Conservation (phyloP, 2,113 vertebrate species). For the Onychorhynchus coronatus region DNA sequence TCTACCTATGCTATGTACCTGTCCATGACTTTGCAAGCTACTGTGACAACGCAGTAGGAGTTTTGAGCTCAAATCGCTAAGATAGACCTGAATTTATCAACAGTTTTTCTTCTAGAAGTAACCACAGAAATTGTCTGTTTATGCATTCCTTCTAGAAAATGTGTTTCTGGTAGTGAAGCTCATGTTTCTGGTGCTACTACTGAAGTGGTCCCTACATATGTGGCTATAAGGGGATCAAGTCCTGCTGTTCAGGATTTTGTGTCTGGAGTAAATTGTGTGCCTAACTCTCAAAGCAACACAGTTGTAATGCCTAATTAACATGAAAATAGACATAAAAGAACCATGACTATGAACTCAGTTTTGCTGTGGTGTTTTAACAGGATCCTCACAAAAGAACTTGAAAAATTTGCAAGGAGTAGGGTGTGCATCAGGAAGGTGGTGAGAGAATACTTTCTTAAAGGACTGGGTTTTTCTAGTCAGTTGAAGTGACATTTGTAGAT, state of each 20-base stretch:
- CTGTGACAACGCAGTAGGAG: not conserved
- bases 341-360: not conserved
- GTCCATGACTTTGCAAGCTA: not conserved
- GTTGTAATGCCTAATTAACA: not conserved
- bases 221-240: not conserved
- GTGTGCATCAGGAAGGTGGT: not conserved
- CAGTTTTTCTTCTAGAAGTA: not conserved
- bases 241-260: not conserved
- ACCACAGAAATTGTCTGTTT: not conserved
- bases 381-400: not conserved
- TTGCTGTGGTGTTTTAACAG: not conserved
- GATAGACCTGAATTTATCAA: not conserved
- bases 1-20: not conserved
- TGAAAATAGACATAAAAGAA: not conserved
- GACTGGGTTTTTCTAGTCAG: not conserved
- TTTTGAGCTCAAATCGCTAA: not conserved
- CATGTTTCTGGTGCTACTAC: not conserved
- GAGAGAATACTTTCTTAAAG: not conserved
- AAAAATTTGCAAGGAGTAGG: not conserved
- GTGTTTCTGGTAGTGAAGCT: not conserved
- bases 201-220: rapidly evolving
- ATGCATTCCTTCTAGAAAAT: not conserved
- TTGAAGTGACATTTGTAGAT: not conserved
- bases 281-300: not conserved
- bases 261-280: not conserved